These are phyloP conservation scores for fruit fly (Drosophila melanogaster) DNA, from an alignment of 1,140 invertebrate genomes.

Conservation along the genomic window Release_6_plus_ISO1_MT NT_033779.5:13532001-13532500, in stretches of 20 bases:
- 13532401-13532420: constrained; percentile 21
- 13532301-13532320: constrained; percentile 32
- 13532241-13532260: constrained; percentile 17
- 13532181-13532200: constrained; percentile 13
- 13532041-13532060: no score
- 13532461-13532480: neutral
- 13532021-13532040: constrained; percentile 11
- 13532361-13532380: constrained; percentile 27
- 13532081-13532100: constrained; percentile 24
- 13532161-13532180: neutral
- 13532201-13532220: constrained; percentile 7
- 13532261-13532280: neutral
- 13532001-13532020: neutral
- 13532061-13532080: neutral
- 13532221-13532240: constrained; percentile 12
- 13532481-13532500: constrained; percentile 29
- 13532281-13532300: constrained; percentile 28
- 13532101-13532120: constrained; percentile 19
- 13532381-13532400: constrained; percentile 42
- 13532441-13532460: neutral
- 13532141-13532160: constrained; percentile 16
- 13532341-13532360: constrained; percentile 19
- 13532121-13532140: constrained; percentile 11
- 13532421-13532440: neutral
- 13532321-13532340: constrained; percentile 2